These are phyloP conservation scores for Pungitius pungitius DNA, from an alignment of 2,113 vertebrate species.

Conservation along the genomic window DNA sequence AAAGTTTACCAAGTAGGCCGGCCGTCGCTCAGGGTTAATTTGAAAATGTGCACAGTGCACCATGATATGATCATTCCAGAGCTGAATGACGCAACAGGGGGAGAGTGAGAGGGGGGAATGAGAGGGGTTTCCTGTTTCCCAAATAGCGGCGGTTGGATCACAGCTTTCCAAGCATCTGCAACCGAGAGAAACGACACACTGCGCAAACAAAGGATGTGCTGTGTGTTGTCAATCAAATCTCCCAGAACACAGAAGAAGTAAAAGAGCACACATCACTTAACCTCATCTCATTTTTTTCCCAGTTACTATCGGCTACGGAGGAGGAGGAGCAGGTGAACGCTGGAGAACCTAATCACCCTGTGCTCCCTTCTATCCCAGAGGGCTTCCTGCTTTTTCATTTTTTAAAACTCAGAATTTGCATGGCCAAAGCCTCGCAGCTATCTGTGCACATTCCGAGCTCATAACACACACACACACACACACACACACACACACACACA, in stretches of 20 bases:
- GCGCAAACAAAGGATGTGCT: conserved; percentile 45
- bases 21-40: conserved; percentile 44
- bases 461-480: background rate
- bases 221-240: conserved; percentile 41
- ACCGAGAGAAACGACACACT: conserved; percentile 33
- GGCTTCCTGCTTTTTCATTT: conserved; percentile 48
- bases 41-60: conserved; percentile 50
- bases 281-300: conserved; percentile 10
- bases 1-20: conserved; percentile 43
- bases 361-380: conserved; percentile 71
- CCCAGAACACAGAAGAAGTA: conserved; percentile 11
- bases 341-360: conserved; percentile 67
- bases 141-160: conserved; percentile 55
- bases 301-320: conserved; percentile 3
- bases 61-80: conserved; percentile 58
- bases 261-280: background rate
- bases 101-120: conserved; percentile 32
- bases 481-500: background rate
- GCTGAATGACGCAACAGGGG: conserved; percentile 58
- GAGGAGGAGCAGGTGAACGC: conserved; percentile 22
- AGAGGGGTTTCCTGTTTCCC: conserved; percentile 66
- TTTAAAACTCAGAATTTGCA: conserved; percentile 39
- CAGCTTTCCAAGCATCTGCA: conserved; percentile 57
- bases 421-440: conserved; percentile 58
- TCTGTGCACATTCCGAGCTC: conserved; percentile 41